Percentiles rank a stretch among this genome's conserved stretches.
Conservation (phyloP, 2,113 vertebrate genomes). For the Lagopus muta region DNA sequence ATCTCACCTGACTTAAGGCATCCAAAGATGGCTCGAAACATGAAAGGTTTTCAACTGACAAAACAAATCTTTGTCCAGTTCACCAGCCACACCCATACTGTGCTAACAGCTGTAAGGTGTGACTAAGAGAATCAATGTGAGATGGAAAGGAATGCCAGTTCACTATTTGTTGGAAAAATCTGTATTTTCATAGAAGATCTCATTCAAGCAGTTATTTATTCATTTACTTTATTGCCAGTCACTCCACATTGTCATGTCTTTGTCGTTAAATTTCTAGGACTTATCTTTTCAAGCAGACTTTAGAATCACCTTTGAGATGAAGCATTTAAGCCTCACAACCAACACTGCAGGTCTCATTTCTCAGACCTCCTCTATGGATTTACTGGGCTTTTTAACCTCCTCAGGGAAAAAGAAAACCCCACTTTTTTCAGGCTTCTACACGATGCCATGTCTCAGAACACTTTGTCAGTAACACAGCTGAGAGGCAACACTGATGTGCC, state of each 20-base stretch:
- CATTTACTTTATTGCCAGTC: background rate
- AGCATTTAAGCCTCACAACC: background rate
- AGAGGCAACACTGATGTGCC: background rate
- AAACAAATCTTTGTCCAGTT: background rate
- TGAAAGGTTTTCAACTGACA: background rate
- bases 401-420: background rate
- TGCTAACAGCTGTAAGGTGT: background rate
- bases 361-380: background rate
- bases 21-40: background rate
- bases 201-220: background rate
- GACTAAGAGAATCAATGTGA: background rate
- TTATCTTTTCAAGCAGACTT: background rate
- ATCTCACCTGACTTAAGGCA: background rate
- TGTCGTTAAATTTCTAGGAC: background rate
- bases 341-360: background rate
- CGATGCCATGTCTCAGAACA: background rate
- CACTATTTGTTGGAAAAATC: background rate
- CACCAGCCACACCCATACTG: background rate
- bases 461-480: background rate
- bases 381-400: conserved; percentile 10
- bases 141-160: background rate
- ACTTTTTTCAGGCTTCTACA: background rate
- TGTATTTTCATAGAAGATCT: background rate
- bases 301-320: background rate
- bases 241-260: background rate